phyloP scores from a whole-genome alignment of 2,797 vertebrate genomes.

The Chaunax sp. region DNA sequence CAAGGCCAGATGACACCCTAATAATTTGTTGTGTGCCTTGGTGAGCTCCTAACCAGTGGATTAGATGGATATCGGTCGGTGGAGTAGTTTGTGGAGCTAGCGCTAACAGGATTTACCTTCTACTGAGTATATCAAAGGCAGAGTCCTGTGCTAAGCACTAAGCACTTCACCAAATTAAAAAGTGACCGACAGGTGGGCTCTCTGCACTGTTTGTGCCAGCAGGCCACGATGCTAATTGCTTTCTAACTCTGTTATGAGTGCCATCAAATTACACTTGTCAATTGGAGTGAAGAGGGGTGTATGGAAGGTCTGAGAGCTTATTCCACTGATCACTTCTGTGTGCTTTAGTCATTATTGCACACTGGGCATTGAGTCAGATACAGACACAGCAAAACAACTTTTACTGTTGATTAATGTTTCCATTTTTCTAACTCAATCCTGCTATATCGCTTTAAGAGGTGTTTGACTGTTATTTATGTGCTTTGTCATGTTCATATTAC shows the following conservation, averaged over 20 bases:
- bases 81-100: conserved; percentile 82
- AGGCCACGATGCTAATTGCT: conserved; percentile 86
- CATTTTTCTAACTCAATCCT: conserved; percentile 6
- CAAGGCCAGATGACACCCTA: conserved; percentile 80
- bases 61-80: conserved; percentile 84
- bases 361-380: conserved; percentile 66
- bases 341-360: conserved; percentile 79
- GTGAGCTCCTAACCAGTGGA: conserved; percentile 83
- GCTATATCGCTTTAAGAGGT: not conserved
- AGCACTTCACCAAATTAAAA: conserved; percentile 90
- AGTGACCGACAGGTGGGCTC: conserved; percentile 86
- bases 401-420: conserved; percentile 5
- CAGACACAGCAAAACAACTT: conserved; percentile 45
- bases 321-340: conserved; percentile 73
- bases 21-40: conserved; percentile 82
- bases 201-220: conserved; percentile 79
- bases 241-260: conserved; percentile 86
- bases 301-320: conserved; percentile 76
- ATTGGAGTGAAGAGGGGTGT: conserved; percentile 80
- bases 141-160: conserved; percentile 81
- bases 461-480: conserved; percentile 1
- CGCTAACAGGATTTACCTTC: conserved; percentile 88
- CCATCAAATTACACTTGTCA: conserved; percentile 86
- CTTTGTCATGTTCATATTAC: conserved; percentile 14
- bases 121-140: conserved; percentile 87